These are phyloP conservation scores for Branchinecta lynchi DNA, from an alignment of 1,140 invertebrate genomes.

Conservation along the genomic window DNA sequence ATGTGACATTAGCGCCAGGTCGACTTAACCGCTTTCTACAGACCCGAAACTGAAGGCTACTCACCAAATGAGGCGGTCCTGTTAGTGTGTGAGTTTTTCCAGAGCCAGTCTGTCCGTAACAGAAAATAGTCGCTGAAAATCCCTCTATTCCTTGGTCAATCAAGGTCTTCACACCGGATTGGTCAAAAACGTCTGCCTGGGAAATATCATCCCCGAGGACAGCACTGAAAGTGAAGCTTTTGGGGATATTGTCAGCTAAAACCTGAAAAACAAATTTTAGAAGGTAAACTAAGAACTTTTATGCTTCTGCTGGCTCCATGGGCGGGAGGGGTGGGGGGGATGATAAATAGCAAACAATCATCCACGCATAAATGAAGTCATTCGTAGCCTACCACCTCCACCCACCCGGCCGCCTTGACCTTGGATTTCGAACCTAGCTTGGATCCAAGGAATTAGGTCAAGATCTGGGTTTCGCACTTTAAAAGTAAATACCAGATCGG, in stretches of 20 bases:
- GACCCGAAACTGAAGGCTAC: conserved; percentile 21
- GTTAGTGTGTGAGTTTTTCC: conserved; percentile 92
- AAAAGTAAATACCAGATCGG: too few species aligned
- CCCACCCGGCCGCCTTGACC: too few species aligned
- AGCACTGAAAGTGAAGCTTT: conserved; percentile 68
- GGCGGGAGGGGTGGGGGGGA: too few species aligned
- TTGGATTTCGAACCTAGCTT: too few species aligned
- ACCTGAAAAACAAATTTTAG: too few species aligned
- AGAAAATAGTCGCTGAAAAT: conserved; percentile 82
- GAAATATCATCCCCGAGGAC: conserved; percentile 74
- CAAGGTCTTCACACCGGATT: conserved; percentile 64
- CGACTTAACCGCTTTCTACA: not conserved
- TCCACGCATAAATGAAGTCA: too few species aligned
- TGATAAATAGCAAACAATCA: too few species aligned
- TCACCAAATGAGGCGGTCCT: conserved; percentile 68
- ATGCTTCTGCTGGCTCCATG: too few species aligned
- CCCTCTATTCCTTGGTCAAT: conserved; percentile 84
- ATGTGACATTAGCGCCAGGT: not conserved
- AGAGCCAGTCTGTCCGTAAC: conserved; percentile 92
- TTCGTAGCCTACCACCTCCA: too few species aligned
- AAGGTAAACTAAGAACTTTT: too few species aligned
- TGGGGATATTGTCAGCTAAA: conserved; percentile 43
- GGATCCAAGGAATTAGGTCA: too few species aligned
- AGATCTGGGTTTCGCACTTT: too few species aligned
- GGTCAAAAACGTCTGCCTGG: conserved; percentile 58